Evolutionary conservation across 2,888 invertebrate genomes (phyloP).

Genomic region (Glaucopsyche alexis): DNA sequence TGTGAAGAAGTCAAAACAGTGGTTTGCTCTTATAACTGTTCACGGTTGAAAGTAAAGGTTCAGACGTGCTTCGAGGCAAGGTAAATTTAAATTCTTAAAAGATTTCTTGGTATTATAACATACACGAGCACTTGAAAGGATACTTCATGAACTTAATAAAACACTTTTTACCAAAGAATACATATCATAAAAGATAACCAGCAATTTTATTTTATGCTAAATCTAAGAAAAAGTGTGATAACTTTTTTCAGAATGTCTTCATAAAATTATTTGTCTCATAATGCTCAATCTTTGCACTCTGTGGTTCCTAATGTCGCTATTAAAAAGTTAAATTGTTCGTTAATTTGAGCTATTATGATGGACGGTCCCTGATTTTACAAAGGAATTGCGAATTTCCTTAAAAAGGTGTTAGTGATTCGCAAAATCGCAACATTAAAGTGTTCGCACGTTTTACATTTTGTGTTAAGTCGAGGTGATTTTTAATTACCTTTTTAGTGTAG

Average conservation of each 20-base stretch:
- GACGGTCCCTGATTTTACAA: slow-evolving; percentile 7
- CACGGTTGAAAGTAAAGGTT: no score
- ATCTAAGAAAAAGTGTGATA: slow-evolving; percentile 4
- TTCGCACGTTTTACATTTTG: neutral
- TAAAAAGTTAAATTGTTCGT: slow-evolving; percentile 77
- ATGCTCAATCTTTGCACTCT: slow-evolving; percentile 66
- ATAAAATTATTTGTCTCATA: slow-evolving; percentile 58
- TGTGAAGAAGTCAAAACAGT: no score
- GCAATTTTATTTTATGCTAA: neutral
- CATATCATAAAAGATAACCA: neutral
- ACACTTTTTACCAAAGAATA: no score
- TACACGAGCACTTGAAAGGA: no score
- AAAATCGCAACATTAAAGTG: neutral
- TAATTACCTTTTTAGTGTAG: neutral
- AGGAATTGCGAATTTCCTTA: neutral
- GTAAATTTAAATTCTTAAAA: no score
- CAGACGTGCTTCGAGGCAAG: no score
- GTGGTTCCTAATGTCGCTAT: slow-evolving; percentile 72
- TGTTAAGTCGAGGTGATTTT: neutral
- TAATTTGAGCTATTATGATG: slow-evolving; percentile 40
- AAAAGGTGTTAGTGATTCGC: neutral
- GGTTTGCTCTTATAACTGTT: no score
- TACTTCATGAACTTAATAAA: no score
- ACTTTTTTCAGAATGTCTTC: slow-evolving; percentile 46
- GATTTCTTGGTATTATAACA: no score